Evolutionary conservation across 2,888 invertebrate species (phyloP).

Genomic region (Plebejus argus): DNA sequence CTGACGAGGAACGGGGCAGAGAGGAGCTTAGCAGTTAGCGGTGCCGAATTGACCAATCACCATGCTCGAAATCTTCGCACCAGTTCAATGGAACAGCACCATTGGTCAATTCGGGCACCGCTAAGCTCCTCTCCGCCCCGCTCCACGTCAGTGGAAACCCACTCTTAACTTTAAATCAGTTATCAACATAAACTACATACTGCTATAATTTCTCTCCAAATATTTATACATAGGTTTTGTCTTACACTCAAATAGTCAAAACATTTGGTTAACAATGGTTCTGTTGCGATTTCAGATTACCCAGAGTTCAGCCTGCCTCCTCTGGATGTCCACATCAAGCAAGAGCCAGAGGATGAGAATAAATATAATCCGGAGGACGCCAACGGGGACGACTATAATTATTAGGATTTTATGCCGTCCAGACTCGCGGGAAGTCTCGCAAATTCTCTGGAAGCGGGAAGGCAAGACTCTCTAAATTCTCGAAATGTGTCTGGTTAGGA

Average conservation of each 20-base stretch:
- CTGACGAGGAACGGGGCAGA: too few relatives aligned
- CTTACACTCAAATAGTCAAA: neutral
- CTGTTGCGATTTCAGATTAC: conserved; percentile 78
- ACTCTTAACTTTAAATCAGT: too few relatives aligned
- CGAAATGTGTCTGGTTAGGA: neutral
- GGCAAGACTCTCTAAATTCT: neutral
- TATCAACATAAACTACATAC: too few relatives aligned
- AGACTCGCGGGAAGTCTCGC: neutral
- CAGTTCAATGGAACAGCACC: too few relatives aligned
- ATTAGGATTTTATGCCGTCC: conserved; percentile 37
- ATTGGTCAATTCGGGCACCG: too few relatives aligned
- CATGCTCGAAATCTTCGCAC: too few relatives aligned
- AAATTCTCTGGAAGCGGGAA: neutral
- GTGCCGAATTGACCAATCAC: too few relatives aligned
- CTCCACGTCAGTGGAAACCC: too few relatives aligned
- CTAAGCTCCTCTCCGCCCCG: too few relatives aligned
- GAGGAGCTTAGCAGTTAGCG: too few relatives aligned
- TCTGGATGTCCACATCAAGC: conserved; percentile 84
- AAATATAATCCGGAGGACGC: conserved; percentile 84
- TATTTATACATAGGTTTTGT: too few relatives aligned
- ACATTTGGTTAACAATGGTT: neutral
- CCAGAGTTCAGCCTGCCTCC: conserved; percentile 86
- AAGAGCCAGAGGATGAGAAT: conserved; percentile 86
- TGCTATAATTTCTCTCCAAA: too few relatives aligned
- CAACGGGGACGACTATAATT: conserved; percentile 65